Conservation (phyloP, 2,113 vertebrate genomes). For the Pterocles gutturalis region DNA sequence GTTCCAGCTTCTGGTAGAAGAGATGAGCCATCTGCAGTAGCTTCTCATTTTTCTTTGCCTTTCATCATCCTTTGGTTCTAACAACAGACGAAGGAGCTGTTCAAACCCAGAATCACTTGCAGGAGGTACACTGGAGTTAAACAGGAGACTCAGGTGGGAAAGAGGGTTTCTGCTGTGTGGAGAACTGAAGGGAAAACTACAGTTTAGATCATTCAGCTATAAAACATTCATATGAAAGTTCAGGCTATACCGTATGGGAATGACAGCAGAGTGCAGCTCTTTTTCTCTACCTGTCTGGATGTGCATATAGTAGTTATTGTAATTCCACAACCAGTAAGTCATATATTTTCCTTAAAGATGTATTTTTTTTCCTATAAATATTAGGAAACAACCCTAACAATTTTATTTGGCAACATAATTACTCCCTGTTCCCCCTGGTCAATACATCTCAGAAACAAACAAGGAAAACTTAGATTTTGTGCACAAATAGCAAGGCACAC, state of each 20-base stretch:
- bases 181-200: background rate
- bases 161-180: background rate
- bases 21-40: background rate
- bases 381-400: background rate
- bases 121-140: background rate
- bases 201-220: background rate
- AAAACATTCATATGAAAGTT: background rate
- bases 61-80: background rate
- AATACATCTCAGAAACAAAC: background rate
- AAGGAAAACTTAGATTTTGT: accelerated
- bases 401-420: background rate
- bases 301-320: background rate
- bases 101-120: background rate
- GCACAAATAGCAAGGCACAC: background rate
- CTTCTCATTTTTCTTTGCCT: background rate
- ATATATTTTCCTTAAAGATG: background rate
- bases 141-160: background rate
- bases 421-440: background rate
- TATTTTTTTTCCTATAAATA: background rate
- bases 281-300: background rate
- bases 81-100: background rate
- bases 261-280: accelerated
- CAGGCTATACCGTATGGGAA: background rate
- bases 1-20: background rate
- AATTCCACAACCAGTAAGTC: background rate